Percentiles rank a stretch among this genome's conserved stretches.
phyloP scores from a whole-genome alignment of 2,797 vertebrate genomes.

The Delichon dasypus region DNA sequence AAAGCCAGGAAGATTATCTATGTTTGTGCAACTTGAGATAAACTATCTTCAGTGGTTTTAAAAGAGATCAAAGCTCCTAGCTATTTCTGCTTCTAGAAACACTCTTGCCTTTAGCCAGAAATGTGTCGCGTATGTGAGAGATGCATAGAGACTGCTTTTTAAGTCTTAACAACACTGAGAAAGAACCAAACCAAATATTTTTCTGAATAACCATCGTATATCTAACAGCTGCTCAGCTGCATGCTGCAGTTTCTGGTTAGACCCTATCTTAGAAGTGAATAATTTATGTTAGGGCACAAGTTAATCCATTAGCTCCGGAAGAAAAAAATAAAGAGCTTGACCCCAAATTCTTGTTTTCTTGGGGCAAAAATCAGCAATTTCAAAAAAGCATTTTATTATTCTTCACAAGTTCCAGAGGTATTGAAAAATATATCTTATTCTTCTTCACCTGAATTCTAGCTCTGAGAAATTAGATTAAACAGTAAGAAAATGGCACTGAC shows the following conservation, averaged over 20 bases:
- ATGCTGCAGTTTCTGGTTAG: not conserved
- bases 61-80: not conserved
- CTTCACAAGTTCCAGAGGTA: not conserved
- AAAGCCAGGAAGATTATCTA: not conserved
- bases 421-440: not conserved
- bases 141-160: not conserved
- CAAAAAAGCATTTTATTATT: not conserved
- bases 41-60: not conserved
- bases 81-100: not conserved
- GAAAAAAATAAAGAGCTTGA: not conserved
- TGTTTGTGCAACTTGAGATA: slow-evolving; percentile 4
- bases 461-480: not conserved
- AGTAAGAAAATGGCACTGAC: not conserved
- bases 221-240: not conserved
- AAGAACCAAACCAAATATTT: not conserved
- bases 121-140: not conserved
- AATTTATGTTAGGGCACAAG: not conserved
- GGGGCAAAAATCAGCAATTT: not conserved
- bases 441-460: not conserved
- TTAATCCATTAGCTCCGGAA: not conserved
- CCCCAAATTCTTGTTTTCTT: not conserved
- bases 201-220: not conserved
- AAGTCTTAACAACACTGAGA: not conserved
- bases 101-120: not conserved
- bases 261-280: not conserved